Evolutionary conservation across 1,140 invertebrate species (phyloP).

Genomic region (Leptonema lineaticorne): DNA sequence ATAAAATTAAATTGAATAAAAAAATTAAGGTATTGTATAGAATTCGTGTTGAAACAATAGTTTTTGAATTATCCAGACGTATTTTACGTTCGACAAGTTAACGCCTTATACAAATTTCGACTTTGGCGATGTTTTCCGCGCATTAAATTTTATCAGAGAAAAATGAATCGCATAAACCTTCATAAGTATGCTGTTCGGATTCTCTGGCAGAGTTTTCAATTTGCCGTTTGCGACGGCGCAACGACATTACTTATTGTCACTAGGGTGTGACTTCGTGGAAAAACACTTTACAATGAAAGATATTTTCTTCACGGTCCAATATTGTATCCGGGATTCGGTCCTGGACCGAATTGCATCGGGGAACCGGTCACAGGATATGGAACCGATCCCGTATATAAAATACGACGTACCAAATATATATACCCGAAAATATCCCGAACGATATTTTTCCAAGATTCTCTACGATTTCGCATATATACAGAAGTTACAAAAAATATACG

Average conservation of each 20-base stretch:
- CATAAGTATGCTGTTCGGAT: background rate
- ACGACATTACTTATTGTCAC: constrained; percentile 30
- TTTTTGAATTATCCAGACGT: too few relatives aligned
- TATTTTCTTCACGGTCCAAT: constrained; percentile 29
- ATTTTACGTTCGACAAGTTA: too few relatives aligned
- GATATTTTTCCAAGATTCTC: background rate
- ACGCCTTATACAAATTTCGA: too few relatives aligned
- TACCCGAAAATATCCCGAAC: background rate
- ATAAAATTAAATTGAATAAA: too few relatives aligned
- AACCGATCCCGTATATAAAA: constrained; percentile 8
- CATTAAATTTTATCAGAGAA: too few relatives aligned
- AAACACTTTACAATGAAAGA: constrained; percentile 29
- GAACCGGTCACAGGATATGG: background rate
- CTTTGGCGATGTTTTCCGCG: too few relatives aligned
- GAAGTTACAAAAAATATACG: background rate
- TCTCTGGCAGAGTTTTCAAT: constrained; percentile 21
- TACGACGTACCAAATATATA: too few relatives aligned
- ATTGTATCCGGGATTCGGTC: constrained; percentile 13
- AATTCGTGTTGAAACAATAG: too few relatives aligned
- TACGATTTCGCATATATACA: background rate
- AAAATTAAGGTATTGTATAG: too few relatives aligned
- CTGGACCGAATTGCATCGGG: background rate
- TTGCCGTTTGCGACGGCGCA: constrained; percentile 22
- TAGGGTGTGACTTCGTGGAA: background rate
- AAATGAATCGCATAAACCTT: too few relatives aligned